Evolutionary conservation across 2,888 invertebrate species (phyloP).

Genomic region (Neocrepidodera transversa): DNA sequence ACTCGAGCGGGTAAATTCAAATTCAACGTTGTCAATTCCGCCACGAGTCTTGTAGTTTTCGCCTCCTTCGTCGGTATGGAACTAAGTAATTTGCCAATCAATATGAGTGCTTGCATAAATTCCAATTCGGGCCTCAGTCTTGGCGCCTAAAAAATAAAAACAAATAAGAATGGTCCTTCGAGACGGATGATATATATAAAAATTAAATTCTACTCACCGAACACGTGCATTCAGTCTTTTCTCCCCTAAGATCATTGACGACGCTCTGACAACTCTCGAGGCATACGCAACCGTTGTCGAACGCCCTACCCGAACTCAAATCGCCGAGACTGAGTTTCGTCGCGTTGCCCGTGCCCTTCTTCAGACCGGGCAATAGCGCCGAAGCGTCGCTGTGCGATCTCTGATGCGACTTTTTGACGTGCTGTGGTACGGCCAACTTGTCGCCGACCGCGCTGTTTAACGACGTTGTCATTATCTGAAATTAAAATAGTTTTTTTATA

Average conservation of each 20-base stretch:
- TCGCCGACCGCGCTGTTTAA: conserved; percentile 53
- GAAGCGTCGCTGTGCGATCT: conserved; percentile 78
- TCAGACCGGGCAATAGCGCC: conserved; percentile 65
- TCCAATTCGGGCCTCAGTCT: conserved; percentile 83
- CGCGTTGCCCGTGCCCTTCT: conserved; percentile 49
- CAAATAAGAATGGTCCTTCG: too few relatives aligned
- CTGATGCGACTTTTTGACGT: conserved; percentile 79
- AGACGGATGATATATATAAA: too few relatives aligned
- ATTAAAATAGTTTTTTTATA: not conserved
- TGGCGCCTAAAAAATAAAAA: conserved; percentile 69
- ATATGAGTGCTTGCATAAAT: conserved; percentile 86
- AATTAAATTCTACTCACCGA: conserved; percentile 64
- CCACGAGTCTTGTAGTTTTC: conserved; percentile 89
- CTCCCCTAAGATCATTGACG: conserved; percentile 78
- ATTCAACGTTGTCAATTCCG: conserved; percentile 92
- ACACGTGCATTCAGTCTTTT: conserved; percentile 79
- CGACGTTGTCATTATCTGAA: conserved; percentile 40
- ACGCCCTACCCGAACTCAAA: conserved; percentile 91
- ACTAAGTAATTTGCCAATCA: conserved; percentile 83
- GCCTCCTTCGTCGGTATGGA: conserved; percentile 87
- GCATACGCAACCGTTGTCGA: conserved; percentile 95
- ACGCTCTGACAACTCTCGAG: conserved; percentile 84
- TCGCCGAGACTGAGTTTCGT: conserved; percentile 83
- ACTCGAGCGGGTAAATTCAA: conserved; percentile 97
- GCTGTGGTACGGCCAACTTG: conserved; percentile 54